Conservation (phyloP, 2,797 vertebrate genomes). For the Pangasius krempfi region DNA sequence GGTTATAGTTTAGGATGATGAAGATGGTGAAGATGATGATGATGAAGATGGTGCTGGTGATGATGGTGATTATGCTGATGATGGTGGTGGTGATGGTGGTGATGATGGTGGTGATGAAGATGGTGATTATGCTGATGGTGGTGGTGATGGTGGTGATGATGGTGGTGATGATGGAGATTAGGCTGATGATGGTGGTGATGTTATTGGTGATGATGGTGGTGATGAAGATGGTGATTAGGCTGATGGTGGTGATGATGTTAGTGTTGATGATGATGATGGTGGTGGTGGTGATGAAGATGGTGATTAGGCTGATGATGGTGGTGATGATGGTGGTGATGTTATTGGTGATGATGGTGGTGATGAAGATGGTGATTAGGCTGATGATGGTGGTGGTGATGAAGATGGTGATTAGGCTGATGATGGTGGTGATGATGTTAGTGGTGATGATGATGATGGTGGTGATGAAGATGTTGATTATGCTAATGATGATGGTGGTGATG, state of each 20-base stretch:
- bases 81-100: background rate
- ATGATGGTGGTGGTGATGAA: background rate
- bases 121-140: background rate
- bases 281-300: background rate
- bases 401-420: background rate
- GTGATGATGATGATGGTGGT: background rate
- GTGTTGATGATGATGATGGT: background rate
- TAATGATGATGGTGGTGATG: background rate
- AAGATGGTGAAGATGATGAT: background rate
- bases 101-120: background rate
- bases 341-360: background rate
- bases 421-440: background rate
- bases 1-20: background rate
- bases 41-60: background rate
- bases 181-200: background rate
- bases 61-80: background rate
- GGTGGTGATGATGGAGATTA: background rate
- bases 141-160: background rate
- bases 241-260: background rate
- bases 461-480: background rate
- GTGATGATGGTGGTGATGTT: background rate
- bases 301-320: background rate
- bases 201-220: background rate
- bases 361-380: background rate
- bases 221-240: background rate